Percentiles rank a stretch among this genome's conserved stretches.
Conservation (phyloP, 2,797 vertebrate genomes). For the Paguma larvata region DNA sequence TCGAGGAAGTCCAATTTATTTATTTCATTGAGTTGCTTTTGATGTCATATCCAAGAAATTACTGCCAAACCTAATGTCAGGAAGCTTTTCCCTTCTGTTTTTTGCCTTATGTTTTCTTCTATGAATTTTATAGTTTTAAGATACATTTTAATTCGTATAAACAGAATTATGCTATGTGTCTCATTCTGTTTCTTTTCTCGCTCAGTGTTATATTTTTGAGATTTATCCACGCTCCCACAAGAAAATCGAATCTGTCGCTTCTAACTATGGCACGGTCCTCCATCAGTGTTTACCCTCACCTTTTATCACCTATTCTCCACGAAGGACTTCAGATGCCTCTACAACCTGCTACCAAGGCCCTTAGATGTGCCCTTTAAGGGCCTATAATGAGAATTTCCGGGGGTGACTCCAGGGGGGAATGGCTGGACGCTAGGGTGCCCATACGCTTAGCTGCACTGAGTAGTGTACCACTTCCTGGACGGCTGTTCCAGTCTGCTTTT, state of each 20-base stretch:
- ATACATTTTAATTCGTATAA: not conserved
- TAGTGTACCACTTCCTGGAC: too few relatives aligned
- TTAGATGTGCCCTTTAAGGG: fast-evolving
- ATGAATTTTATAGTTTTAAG: not conserved
- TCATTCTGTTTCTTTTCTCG: not conserved
- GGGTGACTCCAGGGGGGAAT: not conserved
- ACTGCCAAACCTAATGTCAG: not conserved
- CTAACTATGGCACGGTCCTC: not conserved
- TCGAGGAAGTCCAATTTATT: not conserved
- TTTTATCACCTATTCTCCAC: too few relatives aligned
- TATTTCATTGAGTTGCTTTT: not conserved
- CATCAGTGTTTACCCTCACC: not conserved
- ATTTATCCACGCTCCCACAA: not conserved
- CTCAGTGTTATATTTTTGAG: not conserved
- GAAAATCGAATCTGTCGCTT: not conserved
- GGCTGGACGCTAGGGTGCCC: not conserved
- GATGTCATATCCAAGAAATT: not conserved
- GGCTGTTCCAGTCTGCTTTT: not conserved
- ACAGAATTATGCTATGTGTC: not conserved
- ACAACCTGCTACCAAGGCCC: not conserved
- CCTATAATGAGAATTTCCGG: not conserved
- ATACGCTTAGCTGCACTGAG: not conserved
- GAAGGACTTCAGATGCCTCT: not conserved
- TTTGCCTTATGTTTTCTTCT: not conserved
- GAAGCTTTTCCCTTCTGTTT: not conserved